Evolutionary conservation across 2,113 vertebrate genomes (phyloP).

Genomic region (Leucopsar rothschildi): DNA sequence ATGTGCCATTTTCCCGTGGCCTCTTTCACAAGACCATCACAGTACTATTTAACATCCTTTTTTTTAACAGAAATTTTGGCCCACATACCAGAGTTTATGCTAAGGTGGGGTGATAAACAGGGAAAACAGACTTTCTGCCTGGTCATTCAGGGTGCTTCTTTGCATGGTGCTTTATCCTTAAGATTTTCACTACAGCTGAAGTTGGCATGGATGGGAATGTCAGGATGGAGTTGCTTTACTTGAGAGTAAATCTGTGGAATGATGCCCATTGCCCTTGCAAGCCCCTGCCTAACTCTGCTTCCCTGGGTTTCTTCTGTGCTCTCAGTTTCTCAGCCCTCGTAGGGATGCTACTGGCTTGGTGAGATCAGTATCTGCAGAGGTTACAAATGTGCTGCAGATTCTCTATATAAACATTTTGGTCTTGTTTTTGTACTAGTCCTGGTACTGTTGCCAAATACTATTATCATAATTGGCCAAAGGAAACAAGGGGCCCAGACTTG

Average conservation of each 20-base stretch:
- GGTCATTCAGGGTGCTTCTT: not conserved
- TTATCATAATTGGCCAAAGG: not conserved
- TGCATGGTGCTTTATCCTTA: not conserved
- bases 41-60: not conserved
- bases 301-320: not conserved
- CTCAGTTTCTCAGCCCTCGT: fast-evolving
- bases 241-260: not conserved
- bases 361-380: not conserved
- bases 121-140: not conserved
- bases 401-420: not conserved
- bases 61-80: not conserved
- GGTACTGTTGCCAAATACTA: slow-evolving; percentile 2
- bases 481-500: not conserved
- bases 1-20: not conserved
- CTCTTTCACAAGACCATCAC: fast-evolving
- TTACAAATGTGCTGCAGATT: not conserved
- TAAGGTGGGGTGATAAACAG: not conserved
- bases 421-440: slow-evolving; percentile 8
- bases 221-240: not conserved
- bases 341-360: not conserved
- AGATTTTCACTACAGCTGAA: not conserved
- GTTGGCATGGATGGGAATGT: fast-evolving
- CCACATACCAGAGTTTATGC: not conserved
- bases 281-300: not conserved
- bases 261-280: not conserved